phyloP scores from a whole-genome alignment of 30 jellyfish, hydroid and myxozoan genomes.

The Catostylus mosaicus region DNA sequence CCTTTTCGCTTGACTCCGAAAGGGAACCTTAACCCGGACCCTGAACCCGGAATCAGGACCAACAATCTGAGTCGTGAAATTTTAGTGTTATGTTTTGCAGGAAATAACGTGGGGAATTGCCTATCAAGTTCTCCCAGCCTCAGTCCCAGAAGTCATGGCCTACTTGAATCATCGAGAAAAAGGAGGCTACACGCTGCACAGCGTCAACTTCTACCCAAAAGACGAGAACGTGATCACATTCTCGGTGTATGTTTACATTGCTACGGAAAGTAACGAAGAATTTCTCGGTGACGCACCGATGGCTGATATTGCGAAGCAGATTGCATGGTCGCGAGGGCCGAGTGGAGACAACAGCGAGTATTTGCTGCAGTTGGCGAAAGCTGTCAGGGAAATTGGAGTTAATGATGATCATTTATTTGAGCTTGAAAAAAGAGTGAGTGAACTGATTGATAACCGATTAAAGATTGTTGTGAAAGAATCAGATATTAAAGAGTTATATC shows the following conservation, averaged over 20 bases:
- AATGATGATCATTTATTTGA: constrained; percentile 75
- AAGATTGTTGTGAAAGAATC: not conserved
- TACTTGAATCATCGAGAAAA: constrained; percentile 89
- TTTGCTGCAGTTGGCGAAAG: constrained; percentile 64
- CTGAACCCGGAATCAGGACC: too few relatives aligned
- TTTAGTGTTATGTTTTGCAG: constrained; percentile 66
- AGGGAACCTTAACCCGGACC: too few relatives aligned
- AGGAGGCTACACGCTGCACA: constrained; percentile 92
- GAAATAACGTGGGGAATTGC: constrained; percentile 93
- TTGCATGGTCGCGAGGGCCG: constrained; percentile 83
- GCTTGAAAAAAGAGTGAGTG: constrained; percentile 58
- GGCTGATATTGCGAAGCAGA: constrained; percentile 81
- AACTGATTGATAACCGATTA: constrained; percentile 13
- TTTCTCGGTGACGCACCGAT: constrained; percentile 90
- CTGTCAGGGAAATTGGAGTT: constrained; percentile 68
- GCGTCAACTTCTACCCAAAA: constrained; percentile 64
- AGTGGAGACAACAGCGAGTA: constrained; percentile 96
- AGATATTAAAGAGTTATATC: not conserved
- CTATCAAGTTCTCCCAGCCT: constrained; percentile 64
- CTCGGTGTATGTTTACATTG: constrained; percentile 82
- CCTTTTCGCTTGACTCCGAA: too few relatives aligned
- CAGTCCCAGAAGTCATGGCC: constrained; percentile 81
- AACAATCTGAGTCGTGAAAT: too few relatives aligned
- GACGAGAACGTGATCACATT: constrained; percentile 32
- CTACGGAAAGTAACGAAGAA: constrained; percentile 69